phyloP scores from a whole-genome alignment of 2,888 invertebrate species.

The Plemyria rubiginata region DNA sequence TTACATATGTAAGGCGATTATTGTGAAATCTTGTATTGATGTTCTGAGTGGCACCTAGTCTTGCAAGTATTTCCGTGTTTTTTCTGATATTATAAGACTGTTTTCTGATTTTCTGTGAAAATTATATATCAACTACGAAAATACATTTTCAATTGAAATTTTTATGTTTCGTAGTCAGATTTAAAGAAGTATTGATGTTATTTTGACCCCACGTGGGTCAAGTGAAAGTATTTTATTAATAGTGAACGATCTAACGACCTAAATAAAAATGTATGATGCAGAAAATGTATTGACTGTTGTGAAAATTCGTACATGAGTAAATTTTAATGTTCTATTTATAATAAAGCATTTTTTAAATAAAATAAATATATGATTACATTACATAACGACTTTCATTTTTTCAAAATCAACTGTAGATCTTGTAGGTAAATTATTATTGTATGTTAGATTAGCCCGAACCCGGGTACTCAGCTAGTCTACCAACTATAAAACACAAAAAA shows the following conservation, averaged over 20 bases:
- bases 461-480: too few species aligned
- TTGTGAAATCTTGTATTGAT: constrained; percentile 54
- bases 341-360: constrained; percentile 74
- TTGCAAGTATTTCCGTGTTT: constrained; percentile 61
- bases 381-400: constrained; percentile 24
- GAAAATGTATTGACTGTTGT: constrained; percentile 60
- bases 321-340: constrained; percentile 79
- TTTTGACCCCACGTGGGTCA: constrained; percentile 32
- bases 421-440: neutral
- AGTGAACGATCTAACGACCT: constrained; percentile 55
- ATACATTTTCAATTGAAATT: constrained; percentile 30
- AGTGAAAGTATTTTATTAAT: constrained; percentile 56
- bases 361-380: constrained; percentile 60
- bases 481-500: neutral
- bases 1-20: constrained; percentile 51
- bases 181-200: constrained; percentile 56
- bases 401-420: neutral
- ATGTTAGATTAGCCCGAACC: neutral
- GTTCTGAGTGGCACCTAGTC: constrained; percentile 66
- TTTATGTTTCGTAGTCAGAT: constrained; percentile 53
- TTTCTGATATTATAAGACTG: constrained; percentile 73
- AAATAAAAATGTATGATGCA: constrained; percentile 51
- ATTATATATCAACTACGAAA: constrained; percentile 46
- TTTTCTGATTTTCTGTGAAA: constrained; percentile 59
- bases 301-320: constrained; percentile 65